Percentiles rank a stretch among this genome's conserved stretches.
phyloP scores from a whole-genome alignment of 2,113 vertebrate species.

The Gopherus evgoodei region DNA sequence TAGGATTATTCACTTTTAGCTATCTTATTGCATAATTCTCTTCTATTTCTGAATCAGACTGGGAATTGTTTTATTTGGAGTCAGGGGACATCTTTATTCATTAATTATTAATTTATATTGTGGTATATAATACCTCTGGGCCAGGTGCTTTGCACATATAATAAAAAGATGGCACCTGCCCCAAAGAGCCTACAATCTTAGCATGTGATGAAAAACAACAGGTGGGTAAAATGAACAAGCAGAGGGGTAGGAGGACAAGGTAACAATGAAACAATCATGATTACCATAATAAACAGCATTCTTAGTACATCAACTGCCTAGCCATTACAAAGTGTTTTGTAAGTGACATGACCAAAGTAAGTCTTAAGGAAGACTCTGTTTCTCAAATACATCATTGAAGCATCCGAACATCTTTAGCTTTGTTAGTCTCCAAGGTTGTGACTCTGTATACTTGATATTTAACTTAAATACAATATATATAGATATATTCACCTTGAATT shows the following conservation, averaged over 20 bases:
- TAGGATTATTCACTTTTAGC: background rate
- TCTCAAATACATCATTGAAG: background rate
- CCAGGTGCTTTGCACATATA: background rate
- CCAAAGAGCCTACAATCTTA: background rate
- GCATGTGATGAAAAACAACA: background rate
- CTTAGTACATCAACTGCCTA: background rate
- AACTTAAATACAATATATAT: background rate
- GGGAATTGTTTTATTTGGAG: background rate
- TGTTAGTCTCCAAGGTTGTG: background rate
- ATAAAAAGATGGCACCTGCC: background rate
- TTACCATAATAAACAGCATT: background rate
- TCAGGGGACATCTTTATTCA: constrained; percentile 11
- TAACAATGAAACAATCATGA: background rate
- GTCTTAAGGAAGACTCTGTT: background rate
- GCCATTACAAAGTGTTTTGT: background rate
- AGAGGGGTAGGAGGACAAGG: background rate
- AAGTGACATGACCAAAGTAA: background rate
- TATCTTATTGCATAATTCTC: background rate
- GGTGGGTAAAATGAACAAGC: too few relatives aligned
- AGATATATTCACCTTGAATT: background rate
- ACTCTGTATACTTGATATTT: background rate
- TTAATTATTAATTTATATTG: background rate
- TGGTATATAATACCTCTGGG: background rate
- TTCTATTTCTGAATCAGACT: constrained; percentile 3
- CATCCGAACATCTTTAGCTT: background rate